Conservation (phyloP, 2,113 vertebrate species). For the Vicugna pacos region DNA sequence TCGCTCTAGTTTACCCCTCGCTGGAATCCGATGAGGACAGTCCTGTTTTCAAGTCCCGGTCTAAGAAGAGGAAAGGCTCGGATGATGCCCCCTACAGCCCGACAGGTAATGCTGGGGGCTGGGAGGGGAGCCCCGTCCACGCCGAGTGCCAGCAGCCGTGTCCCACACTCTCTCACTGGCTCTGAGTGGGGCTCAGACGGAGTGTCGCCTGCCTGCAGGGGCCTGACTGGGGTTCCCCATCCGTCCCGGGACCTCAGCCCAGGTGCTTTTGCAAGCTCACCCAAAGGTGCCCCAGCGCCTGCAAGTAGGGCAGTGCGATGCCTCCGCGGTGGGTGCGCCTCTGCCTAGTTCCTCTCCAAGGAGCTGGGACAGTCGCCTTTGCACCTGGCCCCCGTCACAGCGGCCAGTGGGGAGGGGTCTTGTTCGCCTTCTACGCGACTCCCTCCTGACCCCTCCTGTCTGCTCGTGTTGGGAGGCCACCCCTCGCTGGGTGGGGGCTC, state of each 20-base stretch:
- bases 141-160: neutral
- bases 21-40: conserved; percentile 99
- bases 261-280: neutral
- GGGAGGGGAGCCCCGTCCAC: neutral
- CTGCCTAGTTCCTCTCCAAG: accelerated
- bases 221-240: neutral
- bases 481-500: neutral
- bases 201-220: neutral
- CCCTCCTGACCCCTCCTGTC: accelerated
- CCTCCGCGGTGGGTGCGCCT: accelerated
- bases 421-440: neutral
- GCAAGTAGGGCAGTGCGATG: neutral
- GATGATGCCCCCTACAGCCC: conserved; percentile 99
- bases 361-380: neutral
- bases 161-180: neutral
- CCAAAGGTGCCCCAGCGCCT: neutral
- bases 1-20: conserved; percentile 95
- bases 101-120: conserved; percentile 88
- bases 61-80: conserved; percentile 98
- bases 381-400: neutral
- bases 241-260: neutral
- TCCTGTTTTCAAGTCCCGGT: conserved; percentile 98
- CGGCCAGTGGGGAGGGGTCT: neutral
- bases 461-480: neutral
- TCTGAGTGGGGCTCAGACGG: neutral